phyloP scores from a whole-genome alignment of 1,140 invertebrate species.

The Drosophila parvula region DNA sequence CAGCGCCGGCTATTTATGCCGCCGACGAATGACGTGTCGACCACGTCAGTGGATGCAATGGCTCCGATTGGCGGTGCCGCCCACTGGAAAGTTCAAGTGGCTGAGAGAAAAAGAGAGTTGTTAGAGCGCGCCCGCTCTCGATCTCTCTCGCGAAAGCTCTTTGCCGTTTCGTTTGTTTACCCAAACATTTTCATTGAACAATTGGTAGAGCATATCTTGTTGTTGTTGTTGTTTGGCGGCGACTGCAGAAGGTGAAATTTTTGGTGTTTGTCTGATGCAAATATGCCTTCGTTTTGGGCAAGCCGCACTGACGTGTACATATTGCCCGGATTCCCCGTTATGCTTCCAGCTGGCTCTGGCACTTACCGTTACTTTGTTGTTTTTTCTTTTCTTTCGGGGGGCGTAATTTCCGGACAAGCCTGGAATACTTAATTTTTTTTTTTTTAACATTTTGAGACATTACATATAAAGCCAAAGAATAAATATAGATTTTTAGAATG shows the following conservation, averaged over 20 bases:
- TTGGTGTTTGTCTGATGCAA: conserved; percentile 53
- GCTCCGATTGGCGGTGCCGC: conserved; percentile 57
- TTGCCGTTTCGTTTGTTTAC: conserved; percentile 32
- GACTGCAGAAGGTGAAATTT: conserved; percentile 24
- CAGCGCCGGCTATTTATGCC: conserved; percentile 64
- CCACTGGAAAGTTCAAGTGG: conserved; percentile 5
- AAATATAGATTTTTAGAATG: too few relatives aligned
- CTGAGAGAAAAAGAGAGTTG: not conserved
- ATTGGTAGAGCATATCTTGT: conserved; percentile 1
- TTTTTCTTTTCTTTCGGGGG: not conserved
- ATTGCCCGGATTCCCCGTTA: conserved; percentile 22
- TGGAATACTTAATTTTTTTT: not conserved
- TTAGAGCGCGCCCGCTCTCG: not conserved
- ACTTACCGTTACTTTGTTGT: conserved; percentile 18
- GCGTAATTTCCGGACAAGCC: conserved; percentile 4
- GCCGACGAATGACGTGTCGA: conserved; percentile 61
- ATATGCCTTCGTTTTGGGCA: conserved; percentile 21
- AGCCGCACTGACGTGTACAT: conserved; percentile 63
- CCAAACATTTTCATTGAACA: conserved; percentile 34
- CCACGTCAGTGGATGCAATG: conserved; percentile 64
- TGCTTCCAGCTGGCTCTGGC: conserved; percentile 20
- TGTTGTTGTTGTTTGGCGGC: conserved; percentile 10
- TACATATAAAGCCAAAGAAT: too few relatives aligned
- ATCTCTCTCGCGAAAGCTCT: conserved; percentile 7
- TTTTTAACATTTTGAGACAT: too few relatives aligned